phyloP scores from a whole-genome alignment of 2,888 invertebrate genomes.

The Spisula subtruncata region DNA sequence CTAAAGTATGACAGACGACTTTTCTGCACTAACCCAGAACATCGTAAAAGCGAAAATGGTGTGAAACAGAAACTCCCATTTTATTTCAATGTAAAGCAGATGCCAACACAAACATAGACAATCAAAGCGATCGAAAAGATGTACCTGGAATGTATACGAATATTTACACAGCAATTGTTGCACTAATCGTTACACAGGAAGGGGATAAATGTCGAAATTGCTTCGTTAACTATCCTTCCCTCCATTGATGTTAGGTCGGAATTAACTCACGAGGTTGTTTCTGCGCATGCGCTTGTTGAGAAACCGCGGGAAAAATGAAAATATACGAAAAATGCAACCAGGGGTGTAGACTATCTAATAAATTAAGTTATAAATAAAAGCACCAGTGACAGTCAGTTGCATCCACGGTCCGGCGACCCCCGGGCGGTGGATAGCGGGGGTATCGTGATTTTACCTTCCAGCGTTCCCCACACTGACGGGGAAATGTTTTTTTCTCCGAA shows the following conservation, averaged over 20 bases:
- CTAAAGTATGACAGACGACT: too few species aligned
- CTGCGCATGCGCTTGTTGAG: constrained; percentile 60
- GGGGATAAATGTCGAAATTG: constrained; percentile 44
- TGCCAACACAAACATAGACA: constrained; percentile 22
- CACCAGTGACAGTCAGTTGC: too few species aligned
- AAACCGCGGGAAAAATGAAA: constrained; percentile 67
- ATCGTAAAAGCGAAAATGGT: background rate
- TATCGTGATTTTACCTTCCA: too few species aligned
- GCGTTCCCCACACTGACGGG: too few species aligned
- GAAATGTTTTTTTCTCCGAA: too few species aligned
- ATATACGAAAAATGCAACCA: background rate
- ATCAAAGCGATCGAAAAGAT: background rate
- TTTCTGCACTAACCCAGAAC: too few species aligned
- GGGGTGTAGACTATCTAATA: background rate
- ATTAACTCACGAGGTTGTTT: constrained; percentile 66
- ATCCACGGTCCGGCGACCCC: too few species aligned
- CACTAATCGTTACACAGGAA: constrained; percentile 18
- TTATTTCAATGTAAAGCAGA: background rate
- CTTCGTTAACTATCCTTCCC: constrained; percentile 70
- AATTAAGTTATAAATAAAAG: too few species aligned
- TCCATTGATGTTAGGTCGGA: constrained; percentile 72
- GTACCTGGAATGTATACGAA: constrained; percentile 61
- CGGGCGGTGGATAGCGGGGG: too few species aligned
- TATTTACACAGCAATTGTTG: background rate
- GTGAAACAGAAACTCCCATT: background rate